Base-by-base conservation (phyloP, 2,888 invertebrate genomes). In the Ichneumoninae sp. region DNA sequence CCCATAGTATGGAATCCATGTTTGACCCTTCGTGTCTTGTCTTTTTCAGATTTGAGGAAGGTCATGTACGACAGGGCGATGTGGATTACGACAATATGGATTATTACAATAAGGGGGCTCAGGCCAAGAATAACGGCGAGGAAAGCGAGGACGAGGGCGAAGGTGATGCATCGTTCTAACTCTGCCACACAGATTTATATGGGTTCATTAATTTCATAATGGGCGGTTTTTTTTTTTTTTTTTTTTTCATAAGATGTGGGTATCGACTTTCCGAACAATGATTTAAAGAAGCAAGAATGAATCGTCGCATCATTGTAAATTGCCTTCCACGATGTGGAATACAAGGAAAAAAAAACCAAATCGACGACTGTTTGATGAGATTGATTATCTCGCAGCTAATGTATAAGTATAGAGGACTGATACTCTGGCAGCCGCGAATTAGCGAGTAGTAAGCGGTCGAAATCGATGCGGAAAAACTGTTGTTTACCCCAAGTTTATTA, bases 81-180 rank as follows among this genome's bases (percentile, higher is more conserved):
- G 91, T 92, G n/a, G 93, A 93, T 54, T 92, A 93, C 44, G 91
- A 90, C 22, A 91, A 91, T 52, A 88, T 86, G 54, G 89, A 88
- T 65, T 92, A 92, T 40, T 90, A 92, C 71, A 91, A 92, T 40
- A 91, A 92, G 60, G 92, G 92, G 60, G 89, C 88, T 13, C 91
- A 89, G 30, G 91, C 90, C 68, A 93, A 93, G 83, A 92, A 92
- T 60, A 89, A 90, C 44, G 91, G 91, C 3, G 92, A 91, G 30
- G 93, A 92, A 57, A 92, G 89, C n/a, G 93, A 93, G 81, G 93
- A 93, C 54, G 93, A 93, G 76, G 91, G 91, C 1, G 93, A 93
- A 91, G 93, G 91, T 90, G 84, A 87, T 75, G 36, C 5, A 22
- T 16, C 10, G 1, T 36, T 44, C 40, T 54, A 33, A 52, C 26